Base-by-base conservation (phyloP, 1,140 invertebrate species). In the Caenorhabditis brenneri region DNA sequence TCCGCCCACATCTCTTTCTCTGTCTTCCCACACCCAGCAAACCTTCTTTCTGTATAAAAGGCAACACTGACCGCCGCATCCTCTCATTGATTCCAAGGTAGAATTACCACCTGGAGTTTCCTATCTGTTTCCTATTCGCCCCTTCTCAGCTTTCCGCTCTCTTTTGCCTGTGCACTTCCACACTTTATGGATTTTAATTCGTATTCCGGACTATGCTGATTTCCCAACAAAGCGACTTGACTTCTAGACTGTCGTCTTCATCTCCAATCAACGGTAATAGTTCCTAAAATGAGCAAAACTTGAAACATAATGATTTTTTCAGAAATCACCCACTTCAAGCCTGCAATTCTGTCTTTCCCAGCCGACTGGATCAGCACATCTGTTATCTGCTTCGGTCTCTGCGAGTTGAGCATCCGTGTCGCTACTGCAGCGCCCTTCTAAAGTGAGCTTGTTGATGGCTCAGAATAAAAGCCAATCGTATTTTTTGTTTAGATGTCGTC, bases 361-460 rank as follows among this genome's bases (percentile, higher is more conserved):
- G 53, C 53, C 60, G 84, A 85, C 24, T 85, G 84, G 84, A 81
- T 85, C 55, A 84, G 81, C n/a, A 85, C 84, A 0, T 85, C 84
- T 29, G 84, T 85, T 31, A 85, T 85, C 60, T 85, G 84, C 80
- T 85, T 85, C 84, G 84, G 84, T 55, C 55, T 85, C 60, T 81
- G 79, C 51, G 84, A 85, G 42, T 80, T 85, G 22, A 78, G 39
- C 42, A 85, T 85, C 80, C 84, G 84, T n/a, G 84, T 85, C 49
- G 69, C 79, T 36, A 85, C 84, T 81, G 84, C 84, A 46, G 36
- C 31, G 1, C 53, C 60, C 10, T 51, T 80, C 49, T 55, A 80
- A 80, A 19, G 49, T 55, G 48, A 81, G 24, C 19, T n/a, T n/a
- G n/a, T n/a, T n/a, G n/a, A n/a, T n/a, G 27, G 31, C n/a, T 31